A percentile compares a stretch with the other conserved stretches of the same genome.
These are phyloP conservation scores for Drosophila mayaguana DNA, from an alignment of 2,888 invertebrate genomes.

Conservation along the genomic window DNA sequence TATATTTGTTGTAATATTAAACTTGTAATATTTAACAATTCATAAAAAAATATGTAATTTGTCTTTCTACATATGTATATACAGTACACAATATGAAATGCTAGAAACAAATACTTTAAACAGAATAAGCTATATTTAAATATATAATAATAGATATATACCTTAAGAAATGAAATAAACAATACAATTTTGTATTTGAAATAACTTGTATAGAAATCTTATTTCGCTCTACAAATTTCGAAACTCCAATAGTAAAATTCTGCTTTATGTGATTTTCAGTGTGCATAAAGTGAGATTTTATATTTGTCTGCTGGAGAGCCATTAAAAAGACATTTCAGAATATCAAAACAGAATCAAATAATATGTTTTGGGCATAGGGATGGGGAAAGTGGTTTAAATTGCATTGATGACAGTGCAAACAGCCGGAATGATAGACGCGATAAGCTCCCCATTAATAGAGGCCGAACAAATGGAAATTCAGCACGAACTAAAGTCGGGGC, in stretches of 20 bases:
- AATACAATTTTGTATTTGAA: not conserved
- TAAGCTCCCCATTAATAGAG: slow-evolving; percentile 41
- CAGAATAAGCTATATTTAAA: no score
- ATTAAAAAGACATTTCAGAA: slow-evolving; percentile 2
- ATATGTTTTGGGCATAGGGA: no score
- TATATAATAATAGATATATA: no score
- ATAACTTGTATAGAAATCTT: not conserved
- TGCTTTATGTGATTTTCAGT: no score
- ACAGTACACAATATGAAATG: no score
- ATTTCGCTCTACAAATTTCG: not conserved
- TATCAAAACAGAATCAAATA: slow-evolving; percentile 4
- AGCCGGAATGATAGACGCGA: slow-evolving; percentile 59
- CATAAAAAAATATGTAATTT: no score
- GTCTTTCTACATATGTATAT: no score
- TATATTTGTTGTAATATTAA: no score
- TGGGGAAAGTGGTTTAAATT: slow-evolving; percentile 37
- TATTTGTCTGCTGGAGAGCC: not conserved
- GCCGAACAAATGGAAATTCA: slow-evolving; percentile 60
- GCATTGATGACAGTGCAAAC: slow-evolving; percentile 75
- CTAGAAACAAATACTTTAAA: no score
- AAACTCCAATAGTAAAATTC: no score
- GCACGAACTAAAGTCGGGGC: slow-evolving; percentile 45
- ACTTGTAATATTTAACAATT: no score
- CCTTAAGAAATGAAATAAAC: not conserved
- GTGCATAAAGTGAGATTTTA: not conserved